A percentile compares a stretch with the other conserved stretches of the same genome.
These are phyloP conservation scores for Ptychadena robeensis DNA, from an alignment of 2,797 vertebrate genomes.

Conservation along the genomic window DNA sequence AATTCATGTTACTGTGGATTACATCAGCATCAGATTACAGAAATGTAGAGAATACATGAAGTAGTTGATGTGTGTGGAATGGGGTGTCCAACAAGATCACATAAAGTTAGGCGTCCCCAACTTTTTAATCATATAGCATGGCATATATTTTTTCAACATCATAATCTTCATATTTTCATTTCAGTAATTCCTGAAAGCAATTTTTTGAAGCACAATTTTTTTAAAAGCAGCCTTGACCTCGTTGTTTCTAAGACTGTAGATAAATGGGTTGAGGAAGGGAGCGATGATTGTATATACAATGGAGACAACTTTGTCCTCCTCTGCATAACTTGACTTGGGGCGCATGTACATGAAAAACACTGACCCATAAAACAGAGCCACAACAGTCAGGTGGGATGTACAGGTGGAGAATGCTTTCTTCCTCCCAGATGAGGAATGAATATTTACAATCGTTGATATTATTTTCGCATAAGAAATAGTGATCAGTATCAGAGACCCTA, in stretches of 20 bases:
- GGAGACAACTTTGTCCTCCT: conserved; percentile 4
- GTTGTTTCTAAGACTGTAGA: too few relatives aligned
- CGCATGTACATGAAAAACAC: background rate
- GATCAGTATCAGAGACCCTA: background rate
- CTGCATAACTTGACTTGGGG: background rate
- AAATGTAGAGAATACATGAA: too few relatives aligned
- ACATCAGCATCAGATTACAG: too few relatives aligned
- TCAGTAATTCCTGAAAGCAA: too few relatives aligned
- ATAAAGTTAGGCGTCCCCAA: too few relatives aligned
- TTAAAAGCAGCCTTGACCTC: background rate
- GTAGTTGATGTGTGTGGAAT: too few relatives aligned
- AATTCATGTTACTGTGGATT: too few relatives aligned
- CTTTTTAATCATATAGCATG: too few relatives aligned
- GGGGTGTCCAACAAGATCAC: too few relatives aligned
- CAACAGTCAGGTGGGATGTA: conserved; percentile 21
- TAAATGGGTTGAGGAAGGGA: conserved; percentile 7
- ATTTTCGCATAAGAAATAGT: conserved; percentile 16
- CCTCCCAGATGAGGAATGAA: background rate
- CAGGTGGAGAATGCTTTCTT: conserved; percentile 35
- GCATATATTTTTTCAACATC: too few relatives aligned
- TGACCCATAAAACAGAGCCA: background rate
- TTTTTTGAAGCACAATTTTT: too few relatives aligned
- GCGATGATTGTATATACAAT: background rate
- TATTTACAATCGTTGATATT: background rate
- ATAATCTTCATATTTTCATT: too few relatives aligned